These are phyloP conservation scores for Gymnoscelis rufifasciata DNA, from an alignment of 2,888 invertebrate genomes.

Conservation along the genomic window DNA sequence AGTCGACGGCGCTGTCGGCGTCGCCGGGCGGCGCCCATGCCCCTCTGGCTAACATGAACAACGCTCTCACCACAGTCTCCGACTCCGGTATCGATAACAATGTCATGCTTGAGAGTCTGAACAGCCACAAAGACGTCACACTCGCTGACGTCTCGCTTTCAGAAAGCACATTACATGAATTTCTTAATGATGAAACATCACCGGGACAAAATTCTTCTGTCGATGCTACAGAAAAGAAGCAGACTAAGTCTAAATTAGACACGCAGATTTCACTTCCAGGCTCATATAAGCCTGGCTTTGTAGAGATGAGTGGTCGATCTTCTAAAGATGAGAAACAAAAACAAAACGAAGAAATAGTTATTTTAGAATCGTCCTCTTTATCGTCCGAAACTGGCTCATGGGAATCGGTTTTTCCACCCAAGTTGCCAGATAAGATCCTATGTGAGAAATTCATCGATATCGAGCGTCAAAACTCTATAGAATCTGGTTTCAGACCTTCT, in stretches of 20 bases:
- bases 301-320: conserved; percentile 44
- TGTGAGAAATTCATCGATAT: conserved; percentile 63
- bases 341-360: conserved; percentile 81
- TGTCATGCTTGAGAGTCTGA: conserved; percentile 57
- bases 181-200: conserved; percentile 51
- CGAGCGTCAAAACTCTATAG: conserved; percentile 49
- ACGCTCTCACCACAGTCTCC: conserved; percentile 57
- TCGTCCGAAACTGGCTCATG: conserved; percentile 83
- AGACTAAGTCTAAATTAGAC: conserved; percentile 31
- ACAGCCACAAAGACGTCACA: conserved; percentile 60
- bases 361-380: conserved; percentile 80
- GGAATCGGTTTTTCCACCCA: conserved; percentile 80
- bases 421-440: conserved; percentile 56
- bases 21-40: conserved; percentile 48
- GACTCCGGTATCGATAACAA: conserved; percentile 73
- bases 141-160: conserved; percentile 61
- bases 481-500: conserved; percentile 36
- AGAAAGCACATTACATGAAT: conserved; percentile 64
- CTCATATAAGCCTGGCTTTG: conserved; percentile 25
- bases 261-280: conserved; percentile 29
- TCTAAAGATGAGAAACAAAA: conserved; percentile 81
- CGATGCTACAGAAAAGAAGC: conserved; percentile 36
- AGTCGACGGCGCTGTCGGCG: conserved; percentile 59
- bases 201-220: conserved; percentile 42
- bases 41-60: conserved; percentile 57